phyloP scores from a whole-genome alignment of 1,140 invertebrate genomes.

The Cepaea nemoralis region DNA sequence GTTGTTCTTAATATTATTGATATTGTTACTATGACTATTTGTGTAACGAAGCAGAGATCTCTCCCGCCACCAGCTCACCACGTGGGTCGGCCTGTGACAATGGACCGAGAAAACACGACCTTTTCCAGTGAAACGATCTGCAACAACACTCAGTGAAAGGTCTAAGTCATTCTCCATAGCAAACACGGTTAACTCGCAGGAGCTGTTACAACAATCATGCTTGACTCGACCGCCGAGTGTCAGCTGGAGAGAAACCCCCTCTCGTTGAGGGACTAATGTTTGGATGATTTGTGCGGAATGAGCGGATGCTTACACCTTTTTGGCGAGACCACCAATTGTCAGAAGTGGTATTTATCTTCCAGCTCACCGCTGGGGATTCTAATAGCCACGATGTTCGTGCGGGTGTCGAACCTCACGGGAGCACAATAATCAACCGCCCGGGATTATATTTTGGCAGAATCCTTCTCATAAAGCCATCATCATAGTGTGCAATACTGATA shows the following conservation, averaged over 20 bases:
- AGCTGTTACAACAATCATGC: slow-evolving; percentile 17
- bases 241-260: background rate
- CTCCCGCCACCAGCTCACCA: background rate
- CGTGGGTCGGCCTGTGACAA: background rate
- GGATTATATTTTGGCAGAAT: background rate
- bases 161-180: background rate
- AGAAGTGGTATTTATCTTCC: slow-evolving; percentile 20
- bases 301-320: background rate
- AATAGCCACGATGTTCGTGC: background rate
- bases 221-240: background rate
- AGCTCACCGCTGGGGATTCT: background rate
- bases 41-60: no score
- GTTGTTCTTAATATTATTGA: no score
- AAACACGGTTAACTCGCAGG: slow-evolving; percentile 27
- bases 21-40: no score
- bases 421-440: background rate
- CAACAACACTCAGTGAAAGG: slow-evolving; percentile 7
- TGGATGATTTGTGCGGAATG: slow-evolving; percentile 27
- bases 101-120: background rate
- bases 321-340: slow-evolving; percentile 14
- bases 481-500: no score
- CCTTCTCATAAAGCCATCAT: no score
- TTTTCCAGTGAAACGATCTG: background rate
- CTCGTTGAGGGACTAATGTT: background rate
- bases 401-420: background rate